These are phyloP conservation scores for Tragelaphus buxtoni DNA, from an alignment of 2,113 vertebrate species.

Conservation along the genomic window DNA sequence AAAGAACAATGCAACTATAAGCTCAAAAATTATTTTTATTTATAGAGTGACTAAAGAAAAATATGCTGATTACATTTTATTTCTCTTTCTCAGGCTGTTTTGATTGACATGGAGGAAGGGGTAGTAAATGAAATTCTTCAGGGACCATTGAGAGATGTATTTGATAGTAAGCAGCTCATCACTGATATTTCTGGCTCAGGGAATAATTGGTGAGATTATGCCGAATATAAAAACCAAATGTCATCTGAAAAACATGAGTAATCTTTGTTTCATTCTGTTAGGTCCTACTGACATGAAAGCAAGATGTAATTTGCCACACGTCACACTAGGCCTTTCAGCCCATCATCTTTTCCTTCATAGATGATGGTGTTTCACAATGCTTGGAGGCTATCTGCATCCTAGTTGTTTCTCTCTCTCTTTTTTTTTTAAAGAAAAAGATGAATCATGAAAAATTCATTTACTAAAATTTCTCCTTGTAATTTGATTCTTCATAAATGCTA, in stretches of 20 bases:
- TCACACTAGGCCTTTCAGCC: background rate
- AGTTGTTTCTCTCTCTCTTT: background rate
- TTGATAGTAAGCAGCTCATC: conserved; percentile 94
- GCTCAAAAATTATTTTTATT: conserved; percentile 38
- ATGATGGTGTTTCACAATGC: background rate
- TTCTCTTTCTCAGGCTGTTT: conserved; percentile 87
- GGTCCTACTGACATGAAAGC: background rate
- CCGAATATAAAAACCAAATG: conserved; percentile 58
- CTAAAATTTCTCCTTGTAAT: background rate
- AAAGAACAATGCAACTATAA: conserved; percentile 1
- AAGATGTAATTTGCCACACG: background rate
- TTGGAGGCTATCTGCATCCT: background rate
- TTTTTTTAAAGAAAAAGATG: background rate
- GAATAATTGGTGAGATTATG: conserved; percentile 94
- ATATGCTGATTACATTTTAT: conserved; percentile 42
- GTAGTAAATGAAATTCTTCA: conserved; percentile 95
- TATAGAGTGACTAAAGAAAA: conserved; percentile 46
- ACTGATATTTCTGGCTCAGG: conserved; percentile 97
- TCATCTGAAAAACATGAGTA: background rate
- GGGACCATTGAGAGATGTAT: conserved; percentile 92
- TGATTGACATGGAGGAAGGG: conserved; percentile 99
- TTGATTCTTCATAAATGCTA: background rate
- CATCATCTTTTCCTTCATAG: background rate
- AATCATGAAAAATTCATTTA: conserved; percentile 9
- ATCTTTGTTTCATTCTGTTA: conserved; percentile 4